Base-by-base conservation (phyloP, 2,797 vertebrate genomes). In the Sebastes cheni region DNA sequence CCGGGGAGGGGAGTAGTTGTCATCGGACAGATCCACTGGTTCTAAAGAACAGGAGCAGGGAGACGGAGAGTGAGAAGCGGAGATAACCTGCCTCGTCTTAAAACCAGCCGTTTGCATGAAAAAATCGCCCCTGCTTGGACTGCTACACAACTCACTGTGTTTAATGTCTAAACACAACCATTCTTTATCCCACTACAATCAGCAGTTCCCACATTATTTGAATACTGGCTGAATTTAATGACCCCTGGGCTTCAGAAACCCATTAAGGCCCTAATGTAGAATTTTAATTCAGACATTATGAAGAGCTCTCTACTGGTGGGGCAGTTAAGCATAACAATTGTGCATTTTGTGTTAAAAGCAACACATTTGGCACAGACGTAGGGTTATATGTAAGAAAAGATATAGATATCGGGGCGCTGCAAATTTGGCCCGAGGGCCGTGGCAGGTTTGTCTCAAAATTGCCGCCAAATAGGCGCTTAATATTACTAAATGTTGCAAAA, bases 1-100 rank as follows among this genome's bases (percentile, higher is more conserved):
- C 0, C 8, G 85, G 29, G 76, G 90, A 82, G 92, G 12, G 5
- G 94, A 83, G n/a, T 93, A 95, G 0, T 93, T 94, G 0, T 92
- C 94, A 0, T 95, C 55, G 2, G 90, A 91, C 30, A 81, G 34
- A 55, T 84, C 83, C 12, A 34, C 64, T 1, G 65, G 64, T 65
- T 34, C 92, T 92, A 67, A n/a, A 56, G 64, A 61, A 59, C 1
- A 61, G 23, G 13, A 46, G 29, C 20, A 42, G 2, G 13, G n/a
- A 42, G 16, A 81, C 8, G 7, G 18, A 20, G 8, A 39, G 60
- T 30, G 22, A 65, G 10, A 76, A n/a, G 60, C 12, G 1, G 16
- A 42, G 39, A 42, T 42, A 42, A 42, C 39, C 39, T 16, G 39
- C 36, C n/a, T 18, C 5, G 2, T 66, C 66, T 60, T 71, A 7